Conservation (phyloP, 1,140 invertebrate genomes). For the Aphidius ervi region DNA sequence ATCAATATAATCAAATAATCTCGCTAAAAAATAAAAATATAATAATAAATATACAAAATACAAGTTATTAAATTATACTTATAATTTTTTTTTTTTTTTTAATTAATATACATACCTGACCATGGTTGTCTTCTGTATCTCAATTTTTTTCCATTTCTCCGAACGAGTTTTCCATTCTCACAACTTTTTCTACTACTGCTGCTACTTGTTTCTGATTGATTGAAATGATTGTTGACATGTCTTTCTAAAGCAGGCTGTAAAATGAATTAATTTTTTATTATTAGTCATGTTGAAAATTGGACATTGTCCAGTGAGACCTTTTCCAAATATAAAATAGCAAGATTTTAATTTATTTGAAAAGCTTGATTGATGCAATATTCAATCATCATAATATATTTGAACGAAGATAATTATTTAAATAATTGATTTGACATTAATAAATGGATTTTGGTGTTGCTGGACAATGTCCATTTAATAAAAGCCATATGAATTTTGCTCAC, state of each 20-base stretch:
- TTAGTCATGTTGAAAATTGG: constrained; percentile 20
- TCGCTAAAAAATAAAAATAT: constrained; percentile 54
- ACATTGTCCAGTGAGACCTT: constrained; percentile 25
- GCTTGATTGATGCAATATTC: neutral
- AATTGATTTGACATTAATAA: neutral
- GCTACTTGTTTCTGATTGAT: constrained; percentile 59
- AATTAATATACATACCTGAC: constrained; percentile 58
- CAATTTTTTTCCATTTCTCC: constrained; percentile 80
- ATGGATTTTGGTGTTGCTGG: constrained; percentile 24
- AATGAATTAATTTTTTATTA: constrained; percentile 18
- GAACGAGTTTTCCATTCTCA: constrained; percentile 71
- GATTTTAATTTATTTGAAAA: neutral
- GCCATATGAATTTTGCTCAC: constrained; percentile 2
- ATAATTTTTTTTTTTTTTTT: no score
- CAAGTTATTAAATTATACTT: no score
- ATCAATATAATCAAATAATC: constrained; percentile 86
- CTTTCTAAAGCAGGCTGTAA: constrained; percentile 78
- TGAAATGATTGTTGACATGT: constrained; percentile 93
- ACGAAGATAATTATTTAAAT: no score
- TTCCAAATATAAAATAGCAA: constrained; percentile 11
- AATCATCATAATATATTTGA: neutral
- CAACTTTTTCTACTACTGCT: constrained; percentile 62
- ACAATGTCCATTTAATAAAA: constrained; percentile 18
- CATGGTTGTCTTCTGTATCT: constrained; percentile 78
- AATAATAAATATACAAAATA: no score